phyloP scores from a whole-genome alignment of 2,888 invertebrate genomes.

The Troides oblongomaculatus region DNA sequence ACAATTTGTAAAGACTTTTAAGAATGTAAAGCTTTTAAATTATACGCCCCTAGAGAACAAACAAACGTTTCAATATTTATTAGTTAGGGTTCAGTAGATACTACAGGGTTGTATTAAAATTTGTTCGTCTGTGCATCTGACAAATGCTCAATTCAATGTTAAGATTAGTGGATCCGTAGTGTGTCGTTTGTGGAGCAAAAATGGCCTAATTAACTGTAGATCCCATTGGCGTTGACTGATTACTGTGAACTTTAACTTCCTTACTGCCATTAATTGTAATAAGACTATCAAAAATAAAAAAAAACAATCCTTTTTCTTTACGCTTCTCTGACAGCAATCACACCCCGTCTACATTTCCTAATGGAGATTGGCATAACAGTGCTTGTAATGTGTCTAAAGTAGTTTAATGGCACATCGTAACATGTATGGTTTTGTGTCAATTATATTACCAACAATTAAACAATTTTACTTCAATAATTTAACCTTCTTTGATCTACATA shows the following conservation, averaged over 20 bases:
- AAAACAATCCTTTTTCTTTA: no score
- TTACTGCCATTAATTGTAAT: slow-evolving; percentile 8
- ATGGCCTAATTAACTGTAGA: slow-evolving; percentile 56
- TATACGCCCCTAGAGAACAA: slow-evolving; percentile 68
- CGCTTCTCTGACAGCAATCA: no score
- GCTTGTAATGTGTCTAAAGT: not conserved
- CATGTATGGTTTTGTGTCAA: not conserved
- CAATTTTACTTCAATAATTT: not conserved
- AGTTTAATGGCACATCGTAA: not conserved
- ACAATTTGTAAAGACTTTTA: slow-evolving; percentile 74
- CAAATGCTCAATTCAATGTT: slow-evolving; percentile 74
- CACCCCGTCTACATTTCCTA: no score
- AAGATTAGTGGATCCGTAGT: slow-evolving; percentile 61
- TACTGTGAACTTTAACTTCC: slow-evolving; percentile 25
- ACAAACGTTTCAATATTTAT: slow-evolving; percentile 55
- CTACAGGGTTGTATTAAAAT: slow-evolving; percentile 70
- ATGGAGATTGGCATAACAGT: not conserved
- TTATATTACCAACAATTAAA: not conserved
- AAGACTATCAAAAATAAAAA: no score
- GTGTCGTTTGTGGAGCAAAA: slow-evolving; percentile 56
- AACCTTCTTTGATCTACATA: not conserved
- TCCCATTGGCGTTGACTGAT: slow-evolving; percentile 37
- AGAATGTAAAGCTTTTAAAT: slow-evolving; percentile 70
- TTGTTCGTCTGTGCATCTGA: slow-evolving; percentile 74
- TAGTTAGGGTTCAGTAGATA: slow-evolving; percentile 70